Conservation (phyloP, 2,797 vertebrate species). For the Craterocephalus amniculus region DNA sequence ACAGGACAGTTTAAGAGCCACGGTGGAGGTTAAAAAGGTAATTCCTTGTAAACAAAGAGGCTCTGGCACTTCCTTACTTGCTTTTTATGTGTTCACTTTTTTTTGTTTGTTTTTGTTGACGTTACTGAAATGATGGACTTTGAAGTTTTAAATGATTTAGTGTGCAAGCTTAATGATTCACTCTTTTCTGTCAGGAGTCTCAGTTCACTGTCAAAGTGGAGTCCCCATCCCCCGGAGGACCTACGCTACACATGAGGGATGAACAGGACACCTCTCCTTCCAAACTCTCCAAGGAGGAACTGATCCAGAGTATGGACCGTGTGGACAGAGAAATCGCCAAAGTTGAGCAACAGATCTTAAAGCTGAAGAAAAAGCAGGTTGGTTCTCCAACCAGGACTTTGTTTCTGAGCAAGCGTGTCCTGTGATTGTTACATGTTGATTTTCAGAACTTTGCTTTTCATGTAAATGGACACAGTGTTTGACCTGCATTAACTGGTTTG, state of each 20-base stretch:
- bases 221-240: conserved; percentile 86
- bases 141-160: neutral
- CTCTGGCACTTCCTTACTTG: neutral
- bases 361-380: conserved; percentile 99
- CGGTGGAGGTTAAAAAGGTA: conserved; percentile 94
- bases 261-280: conserved; percentile 96
- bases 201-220: conserved; percentile 87
- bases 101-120: neutral
- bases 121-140: neutral
- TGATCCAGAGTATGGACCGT: conserved; percentile 99
- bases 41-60: neutral
- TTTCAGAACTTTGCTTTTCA: too few relatives aligned
- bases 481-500: too few relatives aligned
- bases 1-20: conserved; percentile 89
- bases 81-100: neutral
- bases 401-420: conserved; percentile 18
- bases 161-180: neutral
- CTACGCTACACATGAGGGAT: conserved; percentile 85
- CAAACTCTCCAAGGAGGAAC: conserved; percentile 97
- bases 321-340: conserved; percentile 98
- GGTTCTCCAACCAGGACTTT: conserved; percentile 28
- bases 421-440: too few relatives aligned
- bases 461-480: too few relatives aligned
- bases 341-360: conserved; percentile 98
- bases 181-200: conserved; percentile 83